phyloP scores from a whole-genome alignment of 2,797 vertebrate species.

The Trichosurus vulpecula region DNA sequence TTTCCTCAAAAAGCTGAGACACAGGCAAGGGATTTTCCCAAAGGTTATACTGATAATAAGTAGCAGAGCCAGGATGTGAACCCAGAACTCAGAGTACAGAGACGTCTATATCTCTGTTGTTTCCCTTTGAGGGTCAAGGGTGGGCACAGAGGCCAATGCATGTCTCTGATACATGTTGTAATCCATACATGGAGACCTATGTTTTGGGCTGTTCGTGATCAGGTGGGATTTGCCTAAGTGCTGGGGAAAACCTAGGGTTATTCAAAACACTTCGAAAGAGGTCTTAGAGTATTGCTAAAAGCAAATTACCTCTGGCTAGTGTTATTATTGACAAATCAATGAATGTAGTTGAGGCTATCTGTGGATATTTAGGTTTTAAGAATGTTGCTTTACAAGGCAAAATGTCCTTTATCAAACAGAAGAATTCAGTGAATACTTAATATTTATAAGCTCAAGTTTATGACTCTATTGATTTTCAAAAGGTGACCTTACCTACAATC shows the following conservation, averaged over 20 bases:
- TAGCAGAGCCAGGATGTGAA: not conserved
- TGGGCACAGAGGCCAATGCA: not conserved
- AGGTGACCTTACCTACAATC: not conserved
- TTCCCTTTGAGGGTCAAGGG: not conserved
- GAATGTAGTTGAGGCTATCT: not conserved
- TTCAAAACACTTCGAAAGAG: not conserved
- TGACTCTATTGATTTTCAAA: not conserved
- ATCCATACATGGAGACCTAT: not conserved
- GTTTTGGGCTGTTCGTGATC: not conserved
- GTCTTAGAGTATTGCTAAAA: not conserved
- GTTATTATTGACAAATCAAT: not conserved
- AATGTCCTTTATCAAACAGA: slow-evolving; percentile 10
- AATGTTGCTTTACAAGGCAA: not conserved
- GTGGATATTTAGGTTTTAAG: slow-evolving; percentile 20
- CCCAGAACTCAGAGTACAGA: not conserved
- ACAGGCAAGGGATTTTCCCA: not conserved
- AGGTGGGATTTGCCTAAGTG: not conserved
- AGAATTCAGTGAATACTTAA: not conserved
- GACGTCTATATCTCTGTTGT: not conserved
- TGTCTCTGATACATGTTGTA: not conserved
- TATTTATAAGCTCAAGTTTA: not conserved
- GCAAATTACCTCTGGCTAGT: not conserved
- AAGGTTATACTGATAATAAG: not conserved
- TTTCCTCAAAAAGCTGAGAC: not conserved
- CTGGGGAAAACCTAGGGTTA: not conserved